A percentile compares a stretch with the other conserved stretches of the same genome.
These are phyloP conservation scores for Lagopus leucura DNA, from an alignment of 2,113 vertebrate genomes.

Conservation along the genomic window DNA sequence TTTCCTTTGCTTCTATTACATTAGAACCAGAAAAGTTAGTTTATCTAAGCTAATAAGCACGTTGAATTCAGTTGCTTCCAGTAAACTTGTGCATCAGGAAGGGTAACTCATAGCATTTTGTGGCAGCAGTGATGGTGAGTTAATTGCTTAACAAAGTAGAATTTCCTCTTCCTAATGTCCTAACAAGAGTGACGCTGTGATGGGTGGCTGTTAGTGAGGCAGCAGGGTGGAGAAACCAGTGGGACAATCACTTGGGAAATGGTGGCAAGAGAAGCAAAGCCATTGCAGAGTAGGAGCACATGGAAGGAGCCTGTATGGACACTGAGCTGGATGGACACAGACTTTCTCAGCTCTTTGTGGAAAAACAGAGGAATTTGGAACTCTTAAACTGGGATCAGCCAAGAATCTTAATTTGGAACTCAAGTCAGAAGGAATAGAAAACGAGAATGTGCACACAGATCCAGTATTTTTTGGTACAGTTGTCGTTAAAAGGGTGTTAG, in stretches of 20 bases:
- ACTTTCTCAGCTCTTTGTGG: neutral
- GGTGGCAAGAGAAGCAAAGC: neutral
- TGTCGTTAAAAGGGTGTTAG: neutral
- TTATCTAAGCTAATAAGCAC: neutral
- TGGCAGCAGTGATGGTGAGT: neutral
- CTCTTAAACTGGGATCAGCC: neutral
- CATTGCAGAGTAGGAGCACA: neutral
- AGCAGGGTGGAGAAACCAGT: neutral
- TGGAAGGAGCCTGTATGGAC: neutral
- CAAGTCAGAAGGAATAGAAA: neutral
- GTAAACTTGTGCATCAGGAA: neutral
- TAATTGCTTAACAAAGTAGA: neutral
- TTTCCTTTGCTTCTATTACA: neutral
- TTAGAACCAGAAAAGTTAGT: neutral
- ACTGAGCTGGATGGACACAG: neutral
- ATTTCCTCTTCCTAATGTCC: neutral
- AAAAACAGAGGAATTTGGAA: neutral
- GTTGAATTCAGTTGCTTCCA: neutral
- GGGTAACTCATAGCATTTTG: neutral
- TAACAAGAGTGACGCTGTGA: rapidly evolving
- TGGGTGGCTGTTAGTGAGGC: neutral
- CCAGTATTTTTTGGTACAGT: neutral
- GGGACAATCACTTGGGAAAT: neutral
- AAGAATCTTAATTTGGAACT: neutral
- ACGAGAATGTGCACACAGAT: neutral